Evolutionary conservation across 2,113 vertebrate species (phyloP).

Genomic region (Pomatostomus ruficeps): DNA sequence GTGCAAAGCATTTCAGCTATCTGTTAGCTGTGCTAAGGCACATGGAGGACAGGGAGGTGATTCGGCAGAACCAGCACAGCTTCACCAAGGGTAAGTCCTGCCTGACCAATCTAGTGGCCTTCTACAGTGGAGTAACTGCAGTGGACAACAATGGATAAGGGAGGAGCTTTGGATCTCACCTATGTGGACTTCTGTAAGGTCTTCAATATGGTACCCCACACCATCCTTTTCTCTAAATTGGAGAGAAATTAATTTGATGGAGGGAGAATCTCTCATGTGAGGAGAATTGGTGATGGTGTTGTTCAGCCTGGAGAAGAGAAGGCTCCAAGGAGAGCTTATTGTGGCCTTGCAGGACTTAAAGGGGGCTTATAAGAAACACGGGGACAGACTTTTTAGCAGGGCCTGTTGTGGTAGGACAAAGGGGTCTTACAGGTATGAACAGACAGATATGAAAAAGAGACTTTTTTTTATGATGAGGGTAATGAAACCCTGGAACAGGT

Average conservation of each 20-base stretch:
- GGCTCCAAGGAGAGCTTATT: neutral
- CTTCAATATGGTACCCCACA: neutral
- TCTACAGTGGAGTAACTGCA: neutral
- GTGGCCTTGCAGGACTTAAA: neutral
- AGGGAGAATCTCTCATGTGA: neutral
- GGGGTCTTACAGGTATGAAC: neutral
- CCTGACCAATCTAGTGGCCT: neutral
- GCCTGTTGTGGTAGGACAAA: neutral
- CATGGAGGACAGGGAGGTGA: neutral
- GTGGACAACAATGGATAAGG: neutral
- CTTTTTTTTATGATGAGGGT: neutral
- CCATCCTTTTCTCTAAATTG: neutral
- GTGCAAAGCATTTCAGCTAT: neutral
- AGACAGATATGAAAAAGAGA: neutral
- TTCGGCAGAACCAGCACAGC: neutral
- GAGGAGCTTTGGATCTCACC: neutral
- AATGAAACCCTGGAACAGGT: neutral
- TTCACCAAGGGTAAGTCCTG: neutral
- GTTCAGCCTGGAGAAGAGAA: neutral
- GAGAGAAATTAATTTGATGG: neutral
- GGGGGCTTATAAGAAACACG: neutral
- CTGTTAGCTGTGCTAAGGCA: neutral
- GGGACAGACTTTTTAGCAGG: neutral
- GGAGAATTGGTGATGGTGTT: neutral
- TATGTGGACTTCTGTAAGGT: neutral